Base-by-base conservation (phyloP, 2,888 invertebrate genomes). In the Epinotia brunnichana region DNA sequence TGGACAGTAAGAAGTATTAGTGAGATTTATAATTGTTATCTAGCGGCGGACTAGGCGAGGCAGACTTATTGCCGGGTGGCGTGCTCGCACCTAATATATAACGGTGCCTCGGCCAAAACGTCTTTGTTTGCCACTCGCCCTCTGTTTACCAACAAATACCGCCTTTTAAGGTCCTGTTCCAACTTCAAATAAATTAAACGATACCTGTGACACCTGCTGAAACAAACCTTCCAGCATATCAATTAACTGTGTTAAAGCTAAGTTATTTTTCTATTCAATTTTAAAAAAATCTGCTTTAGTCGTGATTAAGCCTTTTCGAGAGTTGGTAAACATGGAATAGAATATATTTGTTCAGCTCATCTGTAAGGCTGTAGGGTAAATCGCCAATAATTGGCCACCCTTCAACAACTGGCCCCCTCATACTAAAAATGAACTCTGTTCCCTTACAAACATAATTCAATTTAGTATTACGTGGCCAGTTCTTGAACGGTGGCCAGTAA, bases 11-110 rank as follows among this genome's bases (percentile, higher is more conserved):
- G 88, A 89, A 88, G 87, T 89, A 88, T 89, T 90, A 88, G 86
- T 79, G 82, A 88, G 88, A 90, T 90, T 90, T 90, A 90, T 90
- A 91, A 90, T 90, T 89, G 90, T 90, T 90, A 90, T 90, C 88
- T 88, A 87, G 82, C 82, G 80, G 81, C 80, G 80, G 83, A 86
- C 83, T 85, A 87, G 90, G 90, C 88, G 89, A 85, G 90, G 90
- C 87, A 84, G 82, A 90, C 84, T 89, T 89, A 91, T 91, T 85
- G 90, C 90, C 80, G 75, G 76, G 83, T 91, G 82, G 91, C 91
- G 91, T 91, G 91, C 85, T 86, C 75, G 82, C 88, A 86, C 87
- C 87, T 87, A 88, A 91, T 91, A 90, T 87, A 88, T 91, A 87
- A 90, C 85, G 77, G 80, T 81, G 87, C 86, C 86, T 88, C 83